These are phyloP conservation scores for Melitaea athalia DNA, from an alignment of 2,888 invertebrate genomes.

Conservation along the genomic window DNA sequence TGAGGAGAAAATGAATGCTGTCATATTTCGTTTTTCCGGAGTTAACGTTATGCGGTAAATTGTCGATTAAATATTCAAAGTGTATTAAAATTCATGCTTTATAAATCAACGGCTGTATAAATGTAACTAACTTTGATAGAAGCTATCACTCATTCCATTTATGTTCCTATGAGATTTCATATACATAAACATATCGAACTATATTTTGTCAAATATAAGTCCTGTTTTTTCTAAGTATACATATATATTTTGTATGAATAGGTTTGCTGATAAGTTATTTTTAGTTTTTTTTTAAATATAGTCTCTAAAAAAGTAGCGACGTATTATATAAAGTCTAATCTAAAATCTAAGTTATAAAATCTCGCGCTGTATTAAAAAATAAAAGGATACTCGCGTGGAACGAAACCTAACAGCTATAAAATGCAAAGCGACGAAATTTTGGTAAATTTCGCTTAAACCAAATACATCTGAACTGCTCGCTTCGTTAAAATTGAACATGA, in stretches of 20 bases:
- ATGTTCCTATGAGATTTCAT: background rate
- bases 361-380: slow-evolving; percentile 9
- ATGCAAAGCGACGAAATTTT: slow-evolving; percentile 11
- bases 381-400: slow-evolving; percentile 10
- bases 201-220: background rate
- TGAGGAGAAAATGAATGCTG: slow-evolving; percentile 28
- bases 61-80: slow-evolving; percentile 20
- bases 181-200: background rate
- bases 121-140: background rate
- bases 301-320: no score
- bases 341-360: background rate
- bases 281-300: no score
- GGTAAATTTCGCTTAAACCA: slow-evolving; percentile 9
- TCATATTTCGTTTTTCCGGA: slow-evolving; percentile 19
- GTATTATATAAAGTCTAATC: no score
- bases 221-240: no score
- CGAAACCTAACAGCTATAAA: slow-evolving; percentile 11
- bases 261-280: no score
- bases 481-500: slow-evolving; percentile 23
- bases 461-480: slow-evolving; percentile 9
- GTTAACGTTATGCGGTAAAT: slow-evolving; percentile 13
- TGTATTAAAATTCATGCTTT: slow-evolving; percentile 14
- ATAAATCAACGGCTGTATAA: slow-evolving; percentile 1
- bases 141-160: background rate
- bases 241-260: no score